Base-by-base conservation (phyloP, 2,797 vertebrate species). In the Dallia pectoralis region DNA sequence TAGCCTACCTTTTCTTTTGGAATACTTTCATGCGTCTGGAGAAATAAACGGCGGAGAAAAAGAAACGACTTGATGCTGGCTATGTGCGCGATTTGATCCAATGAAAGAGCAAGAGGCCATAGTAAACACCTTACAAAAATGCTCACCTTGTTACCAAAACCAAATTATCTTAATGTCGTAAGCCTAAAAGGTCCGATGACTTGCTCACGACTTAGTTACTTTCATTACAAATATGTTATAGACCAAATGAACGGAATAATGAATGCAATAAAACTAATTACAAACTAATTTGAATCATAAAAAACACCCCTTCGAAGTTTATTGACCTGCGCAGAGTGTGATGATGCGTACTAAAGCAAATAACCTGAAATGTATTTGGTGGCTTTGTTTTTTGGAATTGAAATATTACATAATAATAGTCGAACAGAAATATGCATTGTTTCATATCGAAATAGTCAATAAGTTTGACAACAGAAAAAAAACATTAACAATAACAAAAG, bases 231-330 rank as follows among this genome's bases (percentile, higher is more conserved):
- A 95, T 92, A 96, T 94, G 91, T 95, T 95, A 95, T 92, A 91
- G 92, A 93, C 89, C 93, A 91, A 91, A 95, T 95, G 95, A 95
- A 93, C 84, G 92, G 84, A 93, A 93, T 95, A 95, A 97, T 96
- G 93, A 95, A 95, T 93, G 93, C 89, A 95, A 95, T 95, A 93
- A 96, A 95, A 92, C 92, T 90, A 96, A 97, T 97, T 96, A 96
- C 89, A 93, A 87, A 85, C 92, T 91, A 89, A 93, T 93, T 95
- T 93, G 92, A 93, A 95, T 94, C 84, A 93, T 93, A 92, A 93
- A 93, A 94, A 93, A 93, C 90, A 88, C 89, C 79, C 84, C 77
- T n/a, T 84, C 90, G 92, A 93, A 90, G 92, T 94, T 91, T 87
- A 82, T 86, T 74, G 75, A 73, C 69, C 71, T 79, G 48, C 76